Evolutionary conservation across 2,113 vertebrate genomes (phyloP), one percentile per base, ranked within the genome.

Genomic region (Malurus melanocephalus): DNA sequence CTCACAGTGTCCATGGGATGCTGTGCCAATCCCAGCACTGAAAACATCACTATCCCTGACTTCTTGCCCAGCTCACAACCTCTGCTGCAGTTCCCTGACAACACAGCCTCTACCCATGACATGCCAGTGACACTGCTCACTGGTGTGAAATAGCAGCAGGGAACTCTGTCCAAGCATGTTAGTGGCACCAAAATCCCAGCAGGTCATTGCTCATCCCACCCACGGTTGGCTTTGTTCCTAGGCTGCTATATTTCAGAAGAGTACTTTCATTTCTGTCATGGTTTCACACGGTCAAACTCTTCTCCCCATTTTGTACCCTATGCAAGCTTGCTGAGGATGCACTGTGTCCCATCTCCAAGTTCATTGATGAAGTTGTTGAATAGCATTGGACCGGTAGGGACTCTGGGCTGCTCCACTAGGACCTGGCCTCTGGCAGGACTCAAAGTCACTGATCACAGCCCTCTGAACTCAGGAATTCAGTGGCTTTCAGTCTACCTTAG

Each of bases 1-100:
- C 49, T 65, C 45, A 16, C 6, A 4, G 16, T 5, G 5, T 16
- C 69, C 0, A 0, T 17, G 7, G 60, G 43, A 55, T 28, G 38
- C 10, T 38, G 10, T 35, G 42, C 38, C 32, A 28, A 48, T 35
- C 35, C 56, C 30, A 28, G 10, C 3, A 3, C 57, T 30, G 80
- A 38, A 84, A 87, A 57, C 10, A 3, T 3, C 6, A 33, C 23
- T 33, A 22, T 23, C 49, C 49, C 11, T 33, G 27, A 22, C 10
- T 13, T 67, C 59, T 80, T 60, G 46, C 33, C 66, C 57, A n/a
- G 22, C 66, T n/a, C 67, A 26, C 75, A 81, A 7, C 40, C 35
- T 67, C 74, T 32, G 45, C 38, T 75, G 35, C 42, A 49, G 66
- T 16, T 18, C 16, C 43, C 65, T 57, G 33, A 20, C 42, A 57